Percentiles rank a stretch among this genome's conserved stretches.
These are phyloP conservation scores for Eupithecia subumbrata DNA, from an alignment of 2,888 invertebrate species.

Conservation along the genomic window DNA sequence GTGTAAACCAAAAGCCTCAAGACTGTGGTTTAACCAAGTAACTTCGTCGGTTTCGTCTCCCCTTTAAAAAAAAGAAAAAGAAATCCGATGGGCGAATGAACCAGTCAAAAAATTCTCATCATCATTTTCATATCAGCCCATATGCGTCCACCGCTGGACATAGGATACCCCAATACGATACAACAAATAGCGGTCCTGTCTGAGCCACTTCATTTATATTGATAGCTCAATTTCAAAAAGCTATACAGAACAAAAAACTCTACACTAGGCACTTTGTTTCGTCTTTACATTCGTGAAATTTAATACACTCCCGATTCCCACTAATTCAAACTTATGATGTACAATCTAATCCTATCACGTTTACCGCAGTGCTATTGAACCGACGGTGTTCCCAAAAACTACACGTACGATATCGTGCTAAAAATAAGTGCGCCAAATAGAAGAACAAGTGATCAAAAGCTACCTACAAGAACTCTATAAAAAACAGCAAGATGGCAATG, in stretches of 20 bases:
- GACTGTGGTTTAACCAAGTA: no score
- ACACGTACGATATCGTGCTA: slow-evolving; percentile 29
- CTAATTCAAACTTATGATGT: not conserved
- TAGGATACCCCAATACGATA: not conserved
- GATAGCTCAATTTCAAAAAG: not conserved
- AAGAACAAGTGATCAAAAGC: slow-evolving; percentile 25
- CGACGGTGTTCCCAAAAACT: slow-evolving; percentile 23
- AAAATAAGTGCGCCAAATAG: slow-evolving; percentile 33
- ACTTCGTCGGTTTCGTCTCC: no score
- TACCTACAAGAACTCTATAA: not conserved
- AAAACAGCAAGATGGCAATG: slow-evolving; percentile 70
- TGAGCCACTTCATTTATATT: not conserved
- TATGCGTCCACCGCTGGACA: not conserved
- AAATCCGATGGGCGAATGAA: not conserved
- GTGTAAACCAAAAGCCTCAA: not conserved
- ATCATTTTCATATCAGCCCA: not conserved
- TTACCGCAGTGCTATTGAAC: slow-evolving; percentile 20
- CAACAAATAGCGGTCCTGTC: not conserved
- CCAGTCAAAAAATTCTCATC: not conserved
- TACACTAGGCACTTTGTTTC: not conserved
- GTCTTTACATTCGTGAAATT: not conserved
- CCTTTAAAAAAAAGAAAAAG: not conserved
- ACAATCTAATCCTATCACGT: not conserved
- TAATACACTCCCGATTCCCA: not conserved
- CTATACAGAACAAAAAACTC: not conserved